A percentile compares a stretch with the other conserved stretches of the same genome.
These are phyloP conservation scores for Hafferia zeledoni DNA, from an alignment of 2,797 vertebrate genomes.

Conservation along the genomic window DNA sequence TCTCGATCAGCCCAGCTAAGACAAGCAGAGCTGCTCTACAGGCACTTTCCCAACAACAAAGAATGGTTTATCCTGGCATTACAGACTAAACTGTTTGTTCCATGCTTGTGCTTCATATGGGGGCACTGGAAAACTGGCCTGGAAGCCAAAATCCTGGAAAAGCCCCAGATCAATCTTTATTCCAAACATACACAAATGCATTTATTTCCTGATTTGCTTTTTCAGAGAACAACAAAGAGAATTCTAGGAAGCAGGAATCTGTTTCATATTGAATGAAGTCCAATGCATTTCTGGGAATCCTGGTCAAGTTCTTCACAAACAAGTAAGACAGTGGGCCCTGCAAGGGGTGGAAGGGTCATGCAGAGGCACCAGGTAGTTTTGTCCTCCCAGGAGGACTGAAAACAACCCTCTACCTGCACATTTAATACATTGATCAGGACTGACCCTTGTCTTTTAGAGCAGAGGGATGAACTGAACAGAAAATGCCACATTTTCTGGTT, in stretches of 20 bases:
- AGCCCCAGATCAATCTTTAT: not conserved
- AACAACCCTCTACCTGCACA: not conserved
- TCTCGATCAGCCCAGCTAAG: not conserved
- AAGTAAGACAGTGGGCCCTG: not conserved
- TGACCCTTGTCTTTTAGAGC: not conserved
- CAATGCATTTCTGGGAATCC: conserved; percentile 29
- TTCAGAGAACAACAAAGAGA: conserved; percentile 33
- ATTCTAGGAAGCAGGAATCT: conserved; percentile 53
- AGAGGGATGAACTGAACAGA: not conserved
- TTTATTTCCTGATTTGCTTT: conserved; percentile 40
- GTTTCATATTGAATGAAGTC: conserved; percentile 21
- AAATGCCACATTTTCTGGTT: not conserved
- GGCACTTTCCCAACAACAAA: not conserved
- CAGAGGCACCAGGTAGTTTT: conserved; percentile 25
- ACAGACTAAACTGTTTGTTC: not conserved
- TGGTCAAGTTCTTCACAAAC: conserved; percentile 2
- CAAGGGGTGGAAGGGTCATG: not conserved
- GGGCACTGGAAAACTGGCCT: not conserved
- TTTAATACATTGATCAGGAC: not conserved
- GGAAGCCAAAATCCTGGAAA: not conserved
- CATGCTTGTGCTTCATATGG: not conserved
- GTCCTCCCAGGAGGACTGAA: not conserved
- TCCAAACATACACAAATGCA: conserved; percentile 31
- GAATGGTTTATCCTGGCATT: not conserved
- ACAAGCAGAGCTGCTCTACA: not conserved